Evolutionary conservation across 2,797 vertebrate species (phyloP), one percentile per base, ranked within the genome.

Genomic region (Simalia tracyae): DNA sequence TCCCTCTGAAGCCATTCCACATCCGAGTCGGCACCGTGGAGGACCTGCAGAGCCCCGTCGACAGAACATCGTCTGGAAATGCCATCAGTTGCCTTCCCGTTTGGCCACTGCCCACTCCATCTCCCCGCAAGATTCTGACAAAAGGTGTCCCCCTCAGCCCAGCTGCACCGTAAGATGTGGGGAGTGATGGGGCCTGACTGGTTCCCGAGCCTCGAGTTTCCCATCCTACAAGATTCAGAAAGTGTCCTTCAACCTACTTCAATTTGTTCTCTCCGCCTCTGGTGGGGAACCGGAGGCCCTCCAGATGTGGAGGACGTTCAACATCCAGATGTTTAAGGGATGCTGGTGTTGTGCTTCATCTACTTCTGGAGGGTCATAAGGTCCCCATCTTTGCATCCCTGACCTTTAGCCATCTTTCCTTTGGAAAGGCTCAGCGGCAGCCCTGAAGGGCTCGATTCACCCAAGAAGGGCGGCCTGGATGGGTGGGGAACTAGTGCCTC

Each of bases 1-100:
- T 99, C 99, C 91, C 98, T 99, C 93, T 99, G 99, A 9, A 99
- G 98, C 99, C 99, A 99, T 93, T 99, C 99, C 0, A 99, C 97
- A 66, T 99, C 99, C 0, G 99, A 99, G 94, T 99, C 99, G 0
- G 99, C 98, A 2, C 99, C 99, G 0, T 99, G 99, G 96, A 99
- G 98, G 90, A 99, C 98, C 99, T 99, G 97, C 61, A 46, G 91
- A 94, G 17, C 9, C 90, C 57, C 85, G 31, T 0, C 24, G n/a
- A 36, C 15, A 26, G 26, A 46, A 46, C 24, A 1, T 5, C 3
- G 19, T 50, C 42, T 46, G 50, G 4, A 84, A 54, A 46, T 4
- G 42, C 36, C 72, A 46, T 36, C 7, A 8, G 14, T 81, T 3
- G 72, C 26, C 17, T 46, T 42, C 42, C 9, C 3, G 1, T 50